A percentile compares a stretch with the other conserved stretches of the same genome.
Evolutionary conservation across 2,113 vertebrate genomes (phyloP).

Genomic region (Caranx ignobilis): DNA sequence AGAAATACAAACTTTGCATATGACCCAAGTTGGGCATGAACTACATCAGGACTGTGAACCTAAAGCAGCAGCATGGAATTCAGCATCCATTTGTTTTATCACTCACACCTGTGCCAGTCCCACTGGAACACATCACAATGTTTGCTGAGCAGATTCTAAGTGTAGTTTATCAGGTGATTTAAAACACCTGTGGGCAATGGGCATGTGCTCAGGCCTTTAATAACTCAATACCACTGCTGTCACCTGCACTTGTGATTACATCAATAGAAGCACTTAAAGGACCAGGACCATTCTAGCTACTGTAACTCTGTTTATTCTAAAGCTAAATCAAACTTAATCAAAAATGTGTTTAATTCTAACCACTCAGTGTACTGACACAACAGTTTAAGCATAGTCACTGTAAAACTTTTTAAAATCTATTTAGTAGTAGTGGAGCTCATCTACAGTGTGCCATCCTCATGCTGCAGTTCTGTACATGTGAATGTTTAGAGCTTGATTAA

Average conservation of each 20-base stretch:
- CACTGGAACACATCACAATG: not conserved
- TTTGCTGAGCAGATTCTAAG: not conserved
- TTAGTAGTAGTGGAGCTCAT: not conserved
- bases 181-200: not conserved
- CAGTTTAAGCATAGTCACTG: not conserved
- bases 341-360: not conserved
- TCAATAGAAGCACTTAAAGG: not conserved
- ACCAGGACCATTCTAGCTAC: no score
- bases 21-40: not conserved
- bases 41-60: not conserved
- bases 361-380: not conserved
- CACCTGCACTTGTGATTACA: no score
- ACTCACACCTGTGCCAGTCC: not conserved
- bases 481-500: conserved; percentile 45
- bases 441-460: not conserved
- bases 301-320: no score
- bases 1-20: no score
- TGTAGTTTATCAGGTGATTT: not conserved
- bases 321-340: no score
- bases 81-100: not conserved
- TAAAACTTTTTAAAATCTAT: not conserved
- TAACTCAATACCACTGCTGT: no score
- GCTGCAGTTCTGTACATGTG: conserved; percentile 1
- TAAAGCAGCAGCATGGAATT: not conserved
- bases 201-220: not conserved